Evolutionary conservation across 2,113 vertebrate genomes (phyloP), one percentile per base, ranked within the genome.

Genomic region (Pomatorhinus ruficollis): DNA sequence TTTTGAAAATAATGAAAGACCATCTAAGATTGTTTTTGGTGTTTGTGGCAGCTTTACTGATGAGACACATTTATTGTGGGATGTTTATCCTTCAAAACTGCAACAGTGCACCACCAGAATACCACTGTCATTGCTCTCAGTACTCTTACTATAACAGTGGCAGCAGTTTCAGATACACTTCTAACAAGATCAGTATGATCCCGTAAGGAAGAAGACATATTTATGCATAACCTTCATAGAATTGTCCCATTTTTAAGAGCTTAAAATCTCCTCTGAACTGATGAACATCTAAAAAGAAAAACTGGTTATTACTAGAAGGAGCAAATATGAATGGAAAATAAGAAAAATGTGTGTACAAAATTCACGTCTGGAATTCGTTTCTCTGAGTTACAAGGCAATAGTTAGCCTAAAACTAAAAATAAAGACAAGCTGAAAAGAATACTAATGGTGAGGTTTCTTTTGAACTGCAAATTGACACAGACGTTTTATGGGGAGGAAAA

Each of bases 331-430:
- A 83, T 11, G 8, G 66, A 93, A 95, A 95, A 96, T 89, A 90
- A 78, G 77, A 95, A 95, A 92, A 95, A 85, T 8, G 0, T 71
- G 70, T 56, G 33, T 40, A 69, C n/a, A 64, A 49, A 93, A 91
- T 72, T 83, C 45, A 61, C 65, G 69, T 85, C 91, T 92, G 83
- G 81, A 78, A 84, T 84, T 89, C 0, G 0, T 91, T 94, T 91
- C 87, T 68, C 57, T 69, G n/a, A 72, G 25, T 91, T 93, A 76
- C 19, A 15, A 87, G 50, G 21, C 49, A 42, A 59, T 87, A 90
- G 66, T 56, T 95, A 81, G 60, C 49, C 45, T 96, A 87, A 89
- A 95, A 50, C 49, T 91, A 94, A 95, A 96, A 95, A 93, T 89
- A 93, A 96, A 96, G 61, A 89, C 77, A 89, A 84, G 70, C 49